Conservation (phyloP, 2,797 vertebrate genomes). For the Dryobates pubescens region DNA sequence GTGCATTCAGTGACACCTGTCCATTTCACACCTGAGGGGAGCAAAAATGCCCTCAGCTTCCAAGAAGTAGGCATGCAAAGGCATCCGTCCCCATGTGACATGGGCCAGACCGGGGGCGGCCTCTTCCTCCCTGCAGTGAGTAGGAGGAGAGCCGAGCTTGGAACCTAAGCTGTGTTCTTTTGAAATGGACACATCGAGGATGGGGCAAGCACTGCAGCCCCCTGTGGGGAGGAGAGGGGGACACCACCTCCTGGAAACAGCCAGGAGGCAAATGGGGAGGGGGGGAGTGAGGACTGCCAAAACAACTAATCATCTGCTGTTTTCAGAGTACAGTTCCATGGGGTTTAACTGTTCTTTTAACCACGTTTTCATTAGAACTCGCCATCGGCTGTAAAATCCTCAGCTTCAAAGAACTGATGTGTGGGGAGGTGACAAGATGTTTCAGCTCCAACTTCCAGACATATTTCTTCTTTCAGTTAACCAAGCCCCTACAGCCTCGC, state of each 20-base stretch:
- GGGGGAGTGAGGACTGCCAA: conserved; percentile 12
- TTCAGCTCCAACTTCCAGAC: conserved; percentile 36
- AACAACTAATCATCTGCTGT: conserved; percentile 10
- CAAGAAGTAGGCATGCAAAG: accelerated
- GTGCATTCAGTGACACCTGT: not conserved
- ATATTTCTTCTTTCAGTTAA: conserved; percentile 41
- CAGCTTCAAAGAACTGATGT: conserved; percentile 4
- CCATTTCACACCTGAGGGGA: accelerated
- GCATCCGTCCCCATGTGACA: not conserved
- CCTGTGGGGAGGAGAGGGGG: accelerated
- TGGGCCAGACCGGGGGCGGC: accelerated
- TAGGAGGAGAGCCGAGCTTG: not conserved
- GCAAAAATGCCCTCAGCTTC: not conserved
- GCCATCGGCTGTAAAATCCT: conserved; percentile 41
- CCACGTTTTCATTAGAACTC: not conserved
- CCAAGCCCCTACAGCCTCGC: not conserved
- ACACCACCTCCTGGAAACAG: not conserved
- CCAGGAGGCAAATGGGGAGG: not conserved
- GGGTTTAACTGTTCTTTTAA: conserved; percentile 26
- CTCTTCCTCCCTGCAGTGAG: accelerated
- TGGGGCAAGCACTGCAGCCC: not conserved
- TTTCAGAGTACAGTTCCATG: conserved; percentile 31
- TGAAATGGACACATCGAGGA: not conserved
- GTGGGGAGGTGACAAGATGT: conserved; percentile 7
- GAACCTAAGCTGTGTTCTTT: not conserved